phyloP scores from a whole-genome alignment of 2,113 vertebrate species.

The Podarcis muralis region DNA sequence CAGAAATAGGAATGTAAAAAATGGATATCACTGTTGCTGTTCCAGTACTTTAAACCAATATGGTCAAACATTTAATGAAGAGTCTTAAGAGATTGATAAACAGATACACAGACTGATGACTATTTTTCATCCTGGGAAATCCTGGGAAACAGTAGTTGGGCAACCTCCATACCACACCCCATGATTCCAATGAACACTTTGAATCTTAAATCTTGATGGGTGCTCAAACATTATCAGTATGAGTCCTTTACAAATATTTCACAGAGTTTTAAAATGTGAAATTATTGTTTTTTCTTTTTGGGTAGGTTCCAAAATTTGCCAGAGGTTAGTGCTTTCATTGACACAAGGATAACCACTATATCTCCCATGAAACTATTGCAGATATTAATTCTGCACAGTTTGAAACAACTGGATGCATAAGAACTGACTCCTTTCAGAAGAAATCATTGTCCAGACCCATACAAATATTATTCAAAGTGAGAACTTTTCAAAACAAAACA shows the following conservation, averaged over 20 bases:
- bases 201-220: neutral
- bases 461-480: too few species aligned
- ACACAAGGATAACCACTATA: constrained; percentile 38
- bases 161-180: neutral
- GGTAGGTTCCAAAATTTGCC: constrained; percentile 15
- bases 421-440: too few species aligned
- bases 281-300: neutral
- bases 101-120: constrained; percentile 3
- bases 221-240: neutral
- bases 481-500: too few species aligned
- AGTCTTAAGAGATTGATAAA: neutral
- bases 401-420: too few species aligned
- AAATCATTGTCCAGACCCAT: too few species aligned
- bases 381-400: too few species aligned
- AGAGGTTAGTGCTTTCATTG: constrained; percentile 32
- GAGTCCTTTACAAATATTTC: neutral
- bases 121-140: constrained; percentile 42
- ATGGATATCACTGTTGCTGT: neutral
- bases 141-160: accelerated
- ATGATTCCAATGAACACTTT: neutral
- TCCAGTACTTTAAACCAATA: constrained; percentile 22
- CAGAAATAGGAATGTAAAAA: constrained; percentile 59
- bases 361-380: constrained; percentile 17
- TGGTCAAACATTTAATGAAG: constrained; percentile 2
- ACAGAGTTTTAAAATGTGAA: constrained; percentile 14